These are phyloP conservation scores for Aleiodes leptofemur DNA, from an alignment of 2,888 invertebrate genomes.

Conservation along the genomic window DNA sequence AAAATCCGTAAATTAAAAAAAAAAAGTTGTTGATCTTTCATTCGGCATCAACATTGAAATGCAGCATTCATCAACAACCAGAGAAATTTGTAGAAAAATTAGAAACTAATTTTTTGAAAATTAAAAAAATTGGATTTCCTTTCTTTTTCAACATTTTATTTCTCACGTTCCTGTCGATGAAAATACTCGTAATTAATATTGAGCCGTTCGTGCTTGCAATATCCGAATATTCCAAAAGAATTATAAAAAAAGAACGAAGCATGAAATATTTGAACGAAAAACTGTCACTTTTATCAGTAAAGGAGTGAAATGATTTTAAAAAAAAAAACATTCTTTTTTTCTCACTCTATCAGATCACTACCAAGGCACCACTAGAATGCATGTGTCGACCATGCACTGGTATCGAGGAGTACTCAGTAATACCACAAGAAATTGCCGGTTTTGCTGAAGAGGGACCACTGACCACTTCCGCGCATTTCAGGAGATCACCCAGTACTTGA, in stretches of 20 bases:
- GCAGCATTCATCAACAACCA: too few species aligned
- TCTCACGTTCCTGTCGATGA: too few species aligned
- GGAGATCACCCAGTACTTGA: conserved; percentile 78
- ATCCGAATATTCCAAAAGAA: not conserved
- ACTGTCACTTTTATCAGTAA: not conserved
- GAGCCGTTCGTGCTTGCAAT: too few species aligned
- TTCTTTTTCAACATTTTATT: too few species aligned
- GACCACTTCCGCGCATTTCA: conserved; percentile 83
- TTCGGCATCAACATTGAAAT: too few species aligned
- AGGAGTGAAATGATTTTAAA: not conserved
- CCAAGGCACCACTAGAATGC: conserved; percentile 93
- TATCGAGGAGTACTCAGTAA: conserved; percentile 90
- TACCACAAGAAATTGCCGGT: conserved; percentile 93
- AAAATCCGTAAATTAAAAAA: too few species aligned
- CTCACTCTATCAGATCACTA: conserved; percentile 81
- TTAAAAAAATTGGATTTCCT: too few species aligned
- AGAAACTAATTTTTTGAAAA: too few species aligned
- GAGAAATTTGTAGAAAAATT: too few species aligned
- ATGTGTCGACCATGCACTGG: conserved; percentile 96
- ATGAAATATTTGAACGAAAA: not conserved
- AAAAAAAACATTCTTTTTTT: not conserved
- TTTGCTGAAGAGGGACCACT: conserved; percentile 89
- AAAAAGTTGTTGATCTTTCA: too few species aligned
- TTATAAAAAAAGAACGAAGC: conserved; percentile 39
- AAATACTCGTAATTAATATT: too few species aligned